Evolutionary conservation across 2,797 vertebrate species (phyloP).

Genomic region (Sebastes taczanowskii): DNA sequence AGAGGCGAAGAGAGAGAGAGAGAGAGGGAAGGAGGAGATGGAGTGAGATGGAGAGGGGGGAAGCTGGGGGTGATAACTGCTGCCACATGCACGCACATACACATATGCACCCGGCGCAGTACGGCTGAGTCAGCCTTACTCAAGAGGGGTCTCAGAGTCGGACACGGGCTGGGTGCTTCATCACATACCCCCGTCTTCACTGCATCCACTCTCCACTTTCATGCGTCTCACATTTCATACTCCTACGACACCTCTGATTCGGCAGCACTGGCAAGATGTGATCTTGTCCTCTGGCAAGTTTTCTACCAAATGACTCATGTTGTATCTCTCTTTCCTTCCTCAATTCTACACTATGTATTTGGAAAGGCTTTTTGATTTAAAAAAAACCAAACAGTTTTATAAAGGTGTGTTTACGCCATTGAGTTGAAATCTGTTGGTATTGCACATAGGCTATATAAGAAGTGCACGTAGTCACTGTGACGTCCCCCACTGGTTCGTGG

Average conservation of each 20-base stretch:
- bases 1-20: conserved; percentile 50
- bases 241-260: not conserved
- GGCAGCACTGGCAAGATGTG: not conserved
- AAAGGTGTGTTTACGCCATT: not conserved
- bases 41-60: not conserved
- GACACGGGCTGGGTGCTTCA: conserved; percentile 37
- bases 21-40: conserved; percentile 30
- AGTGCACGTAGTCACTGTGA: no score
- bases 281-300: conserved; percentile 6
- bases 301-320: conserved; percentile 16
- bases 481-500: no score
- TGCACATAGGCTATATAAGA: not conserved
- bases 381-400: not conserved
- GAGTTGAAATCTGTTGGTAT: not conserved
- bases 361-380: not conserved
- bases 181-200: conserved; percentile 8
- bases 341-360: not conserved
- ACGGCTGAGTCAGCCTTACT: conserved; percentile 72
- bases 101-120: conserved; percentile 16
- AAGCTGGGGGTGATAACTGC: conserved; percentile 39
- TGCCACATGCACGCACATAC: conserved; percentile 50
- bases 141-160: conserved; percentile 50
- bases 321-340: not conserved
- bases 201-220: conserved; percentile 39
- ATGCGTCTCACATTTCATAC: conserved; percentile 21